Evolutionary conservation across 2,888 invertebrate genomes (phyloP), one percentile per base, ranked within the genome.

Genomic region (Ennomos fuscantarius): DNA sequence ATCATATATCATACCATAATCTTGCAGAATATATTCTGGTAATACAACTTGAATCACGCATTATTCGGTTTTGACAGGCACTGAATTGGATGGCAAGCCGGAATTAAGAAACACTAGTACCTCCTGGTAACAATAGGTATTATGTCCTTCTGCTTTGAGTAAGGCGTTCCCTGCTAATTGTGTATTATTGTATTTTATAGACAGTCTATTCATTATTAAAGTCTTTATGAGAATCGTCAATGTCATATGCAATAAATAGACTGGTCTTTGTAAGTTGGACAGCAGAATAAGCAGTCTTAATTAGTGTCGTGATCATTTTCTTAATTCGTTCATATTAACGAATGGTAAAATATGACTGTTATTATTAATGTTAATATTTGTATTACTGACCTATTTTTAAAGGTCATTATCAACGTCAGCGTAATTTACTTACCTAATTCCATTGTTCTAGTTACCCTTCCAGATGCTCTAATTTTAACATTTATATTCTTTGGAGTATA

Each of bases 21-120:
- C 56, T 66, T 43, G 46, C 48, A 45, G 6, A 45, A 36, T 31
- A 6, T 6, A 24, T 24, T 24, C 24, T 24, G 43, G 13, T 51
- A 15, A 55, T 44, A 39, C 47, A 44, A 32, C 44, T 31, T 36
- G 33, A 48, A 48, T 47, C 45, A 49, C 47, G 48, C 40, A 41
- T 46, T 55, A 55, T 48, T 37, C 53, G 55, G 42, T 56, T 62
- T 62, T 56, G 62, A 60, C 62, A 62, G 54, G 39, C 58, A 46
- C 60, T 62, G 59, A 62, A 63, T 63, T 61, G 42, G 49, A 54
- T 64, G 55, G 55, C 51, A 42, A 61, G 55, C 60, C 64, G 64
- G 62, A 64, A 62, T 59, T 64, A 50, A 52, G 46, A 62, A 47
- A 3, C 24, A 24, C 24, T 24, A 6, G 52, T 53, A 57, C 50